A percentile compares a stretch with the other conserved stretches of the same genome.
These are phyloP conservation scores for Urocitellus parryii DNA, from an alignment of 2,113 vertebrate genomes.

Conservation along the genomic window DNA sequence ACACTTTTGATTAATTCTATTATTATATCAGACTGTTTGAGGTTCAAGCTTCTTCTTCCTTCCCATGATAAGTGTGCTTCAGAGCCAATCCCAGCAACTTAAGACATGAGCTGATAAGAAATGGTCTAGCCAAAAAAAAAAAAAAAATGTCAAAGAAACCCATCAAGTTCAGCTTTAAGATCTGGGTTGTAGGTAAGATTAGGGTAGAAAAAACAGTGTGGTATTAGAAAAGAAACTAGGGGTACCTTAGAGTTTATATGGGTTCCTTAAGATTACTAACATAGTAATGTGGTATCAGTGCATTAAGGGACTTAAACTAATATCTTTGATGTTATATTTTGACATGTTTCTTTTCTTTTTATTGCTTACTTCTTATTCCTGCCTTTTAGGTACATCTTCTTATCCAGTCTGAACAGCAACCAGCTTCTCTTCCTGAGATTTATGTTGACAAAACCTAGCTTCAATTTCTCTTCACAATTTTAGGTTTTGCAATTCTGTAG, in stretches of 20 bases:
- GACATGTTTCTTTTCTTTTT: neutral
- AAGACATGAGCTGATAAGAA: neutral
- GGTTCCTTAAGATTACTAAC: neutral
- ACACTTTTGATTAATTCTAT: neutral
- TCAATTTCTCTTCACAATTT: neutral
- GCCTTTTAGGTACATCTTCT: neutral
- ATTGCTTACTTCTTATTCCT: neutral
- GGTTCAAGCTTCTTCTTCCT: neutral
- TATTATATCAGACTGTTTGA: neutral
- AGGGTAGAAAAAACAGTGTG: neutral
- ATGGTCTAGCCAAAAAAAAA: neutral
- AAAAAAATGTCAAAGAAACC: neutral
- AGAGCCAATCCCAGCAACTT: neutral
- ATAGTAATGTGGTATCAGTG: neutral
- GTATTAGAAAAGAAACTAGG: neutral
- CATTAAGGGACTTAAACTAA: constrained; percentile 2
- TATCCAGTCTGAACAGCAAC: neutral
- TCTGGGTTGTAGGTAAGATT: neutral
- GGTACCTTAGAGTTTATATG: neutral
- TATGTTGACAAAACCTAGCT: neutral
- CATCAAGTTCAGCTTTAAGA: neutral
- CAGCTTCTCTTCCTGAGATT: neutral
- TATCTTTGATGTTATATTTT: neutral
- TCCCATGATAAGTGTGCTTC: neutral
- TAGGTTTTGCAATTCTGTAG: neutral